phyloP scores from a whole-genome alignment of 2,113 vertebrate genomes.

The Xenopus laevis region DNA sequence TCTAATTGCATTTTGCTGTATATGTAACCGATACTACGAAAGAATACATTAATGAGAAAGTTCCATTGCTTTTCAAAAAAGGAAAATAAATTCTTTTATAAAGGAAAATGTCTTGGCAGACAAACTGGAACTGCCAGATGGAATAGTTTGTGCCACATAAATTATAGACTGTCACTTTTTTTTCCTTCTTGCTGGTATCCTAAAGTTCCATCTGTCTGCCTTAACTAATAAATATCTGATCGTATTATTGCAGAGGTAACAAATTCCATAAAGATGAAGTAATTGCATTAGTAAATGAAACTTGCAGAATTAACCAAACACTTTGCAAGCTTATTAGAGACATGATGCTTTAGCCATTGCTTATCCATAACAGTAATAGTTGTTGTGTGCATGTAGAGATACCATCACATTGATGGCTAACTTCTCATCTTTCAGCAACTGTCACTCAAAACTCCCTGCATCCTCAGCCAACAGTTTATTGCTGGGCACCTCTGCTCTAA shows the following conservation, averaged over 20 bases:
- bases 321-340: background rate
- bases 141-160: constrained; percentile 65
- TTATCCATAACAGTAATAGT: too few relatives aligned
- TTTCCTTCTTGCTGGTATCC: constrained; percentile 67
- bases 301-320: constrained; percentile 37
- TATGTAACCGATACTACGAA: constrained; percentile 52
- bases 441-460: too few relatives aligned
- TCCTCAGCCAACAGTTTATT: too few relatives aligned
- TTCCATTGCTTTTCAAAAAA: constrained; percentile 63
- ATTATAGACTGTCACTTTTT: constrained; percentile 57
- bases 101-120: constrained; percentile 69
- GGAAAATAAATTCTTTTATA: constrained; percentile 64
- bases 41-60: constrained; percentile 62
- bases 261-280: constrained; percentile 68
- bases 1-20: constrained; percentile 32
- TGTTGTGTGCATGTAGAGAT: too few relatives aligned
- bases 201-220: constrained; percentile 73
- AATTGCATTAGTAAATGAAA: constrained; percentile 75
- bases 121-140: constrained; percentile 68
- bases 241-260: constrained; percentile 70
- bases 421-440: too few relatives aligned
- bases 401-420: too few relatives aligned
- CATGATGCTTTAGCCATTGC: too few relatives aligned
- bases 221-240: constrained; percentile 67
- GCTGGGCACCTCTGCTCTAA: too few relatives aligned